Evolutionary conservation across 1,140 invertebrate genomes (phyloP).

Genomic region (Danaus plexippus): DNA sequence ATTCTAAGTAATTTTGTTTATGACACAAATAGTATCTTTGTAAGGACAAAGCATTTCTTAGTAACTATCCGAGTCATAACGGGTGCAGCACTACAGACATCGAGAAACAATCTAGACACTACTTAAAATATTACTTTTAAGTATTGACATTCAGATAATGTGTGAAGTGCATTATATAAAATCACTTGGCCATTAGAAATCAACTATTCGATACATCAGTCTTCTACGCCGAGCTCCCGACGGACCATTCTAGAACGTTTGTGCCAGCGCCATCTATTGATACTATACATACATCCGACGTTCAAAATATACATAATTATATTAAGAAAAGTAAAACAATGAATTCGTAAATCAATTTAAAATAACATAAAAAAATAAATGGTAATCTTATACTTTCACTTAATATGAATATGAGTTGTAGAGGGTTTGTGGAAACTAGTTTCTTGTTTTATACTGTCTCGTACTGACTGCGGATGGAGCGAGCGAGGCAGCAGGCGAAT

Average conservation of each 20-base stretch:
- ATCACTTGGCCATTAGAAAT: conserved; percentile 35
- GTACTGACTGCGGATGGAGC: conserved; percentile 90
- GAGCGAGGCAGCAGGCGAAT: conserved; percentile 90
- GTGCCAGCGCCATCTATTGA: conserved; percentile 6
- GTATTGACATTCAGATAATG: conserved; percentile 3
- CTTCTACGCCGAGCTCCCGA: conserved; percentile 56
- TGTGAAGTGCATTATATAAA: conserved; percentile 18
- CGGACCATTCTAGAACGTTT: conserved; percentile 1
- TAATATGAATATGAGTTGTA: conserved; percentile 8
- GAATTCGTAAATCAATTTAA: conserved; percentile 3
- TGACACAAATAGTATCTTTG: no score
- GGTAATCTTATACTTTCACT: conserved; percentile 9
- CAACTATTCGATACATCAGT: conserved; percentile 62
- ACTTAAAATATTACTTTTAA: conserved; percentile 11
- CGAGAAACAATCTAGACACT: conserved; percentile 9
- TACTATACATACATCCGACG: conserved; percentile 2
- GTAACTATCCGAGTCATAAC: no score
- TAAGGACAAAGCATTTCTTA: no score
- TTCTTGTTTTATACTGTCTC: conserved; percentile 84
- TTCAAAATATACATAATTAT: conserved; percentile 5
- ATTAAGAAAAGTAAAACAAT: conserved; percentile 4
- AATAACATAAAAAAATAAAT: conserved; percentile 14
- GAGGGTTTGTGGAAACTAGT: conserved; percentile 7
- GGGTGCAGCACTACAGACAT: conserved; percentile 18
- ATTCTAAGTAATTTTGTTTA: conserved; percentile 4